phyloP scores from a whole-genome alignment of 2,888 invertebrate species.

The Aleiodes leptofemur region DNA sequence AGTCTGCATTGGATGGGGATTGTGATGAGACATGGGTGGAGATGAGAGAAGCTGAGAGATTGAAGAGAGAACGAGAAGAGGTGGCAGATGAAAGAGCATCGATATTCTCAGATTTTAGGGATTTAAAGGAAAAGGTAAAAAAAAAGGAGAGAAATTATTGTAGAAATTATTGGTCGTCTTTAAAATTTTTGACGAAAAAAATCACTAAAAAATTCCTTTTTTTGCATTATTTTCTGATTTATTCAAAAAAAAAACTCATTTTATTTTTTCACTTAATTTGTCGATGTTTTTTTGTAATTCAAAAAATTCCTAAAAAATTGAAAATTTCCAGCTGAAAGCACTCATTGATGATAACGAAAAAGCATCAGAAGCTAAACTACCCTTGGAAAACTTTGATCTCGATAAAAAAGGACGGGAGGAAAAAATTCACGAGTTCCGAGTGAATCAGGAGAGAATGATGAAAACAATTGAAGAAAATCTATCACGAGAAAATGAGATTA shows the following conservation, averaged over 20 bases:
- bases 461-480: conserved; percentile 77
- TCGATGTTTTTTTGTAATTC: neutral
- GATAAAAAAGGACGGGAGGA: conserved; percentile 76
- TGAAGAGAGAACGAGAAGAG: conserved; percentile 56
- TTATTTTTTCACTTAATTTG: too few relatives aligned
- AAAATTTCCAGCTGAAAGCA: conserved; percentile 59
- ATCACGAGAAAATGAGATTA: conserved; percentile 78
- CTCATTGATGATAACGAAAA: conserved; percentile 78
- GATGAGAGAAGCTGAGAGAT: conserved; percentile 42
- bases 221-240: too few relatives aligned
- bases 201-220: too few relatives aligned
- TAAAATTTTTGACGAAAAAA: too few relatives aligned
- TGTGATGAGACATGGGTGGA: conserved; percentile 61
- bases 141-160: conserved; percentile 35
- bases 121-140: conserved; percentile 66
- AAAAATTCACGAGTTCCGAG: conserved; percentile 70
- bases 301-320: neutral
- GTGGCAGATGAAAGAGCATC: conserved; percentile 64
- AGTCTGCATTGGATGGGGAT: conserved; percentile 4
- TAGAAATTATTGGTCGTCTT: too few relatives aligned
- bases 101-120: conserved; percentile 70
- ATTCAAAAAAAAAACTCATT: neutral
- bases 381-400: conserved; percentile 80
- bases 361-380: conserved; percentile 77
- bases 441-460: conserved; percentile 76